Conservation (phyloP, 2,888 invertebrate genomes). For the Empis stercorea region DNA sequence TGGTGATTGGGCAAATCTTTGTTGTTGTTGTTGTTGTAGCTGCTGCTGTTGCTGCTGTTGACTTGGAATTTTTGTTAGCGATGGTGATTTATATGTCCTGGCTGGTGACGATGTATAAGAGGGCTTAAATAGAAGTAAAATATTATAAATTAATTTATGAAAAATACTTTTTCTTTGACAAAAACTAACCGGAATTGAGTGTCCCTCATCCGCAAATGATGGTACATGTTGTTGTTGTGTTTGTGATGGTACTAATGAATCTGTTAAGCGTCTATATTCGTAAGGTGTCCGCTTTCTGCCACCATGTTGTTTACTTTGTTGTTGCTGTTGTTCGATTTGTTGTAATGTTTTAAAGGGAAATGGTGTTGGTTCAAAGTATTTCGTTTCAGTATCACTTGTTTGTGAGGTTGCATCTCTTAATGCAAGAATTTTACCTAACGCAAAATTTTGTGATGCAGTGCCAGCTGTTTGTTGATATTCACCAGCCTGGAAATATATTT, state of each 20-base stretch:
- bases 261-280: constrained; percentile 27
- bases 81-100: constrained; percentile 29
- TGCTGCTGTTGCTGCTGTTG: constrained; percentile 17
- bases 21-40: constrained; percentile 16
- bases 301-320: constrained; percentile 11
- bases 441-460: constrained; percentile 17
- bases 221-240: neutral
- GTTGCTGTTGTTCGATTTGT: neutral
- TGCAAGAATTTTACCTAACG: constrained; percentile 20
- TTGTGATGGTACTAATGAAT: constrained; percentile 13
- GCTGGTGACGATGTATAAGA: constrained; percentile 17
- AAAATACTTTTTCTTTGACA: too few species aligned
- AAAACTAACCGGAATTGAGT: constrained; percentile 29
- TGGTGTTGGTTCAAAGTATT: constrained; percentile 16
- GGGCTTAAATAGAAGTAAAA: constrained; percentile 12
- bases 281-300: constrained; percentile 18
- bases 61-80: constrained; percentile 26
- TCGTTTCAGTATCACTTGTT: constrained; percentile 31
- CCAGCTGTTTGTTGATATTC: constrained; percentile 1
- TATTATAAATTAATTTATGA: neutral
- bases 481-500: neutral
- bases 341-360: constrained; percentile 4
- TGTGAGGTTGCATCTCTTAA: constrained; percentile 34
- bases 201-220: constrained; percentile 29
- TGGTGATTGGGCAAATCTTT: constrained; percentile 6